phyloP scores from a whole-genome alignment of 2,797 vertebrate species.

The Lutjanus campechanus region DNA sequence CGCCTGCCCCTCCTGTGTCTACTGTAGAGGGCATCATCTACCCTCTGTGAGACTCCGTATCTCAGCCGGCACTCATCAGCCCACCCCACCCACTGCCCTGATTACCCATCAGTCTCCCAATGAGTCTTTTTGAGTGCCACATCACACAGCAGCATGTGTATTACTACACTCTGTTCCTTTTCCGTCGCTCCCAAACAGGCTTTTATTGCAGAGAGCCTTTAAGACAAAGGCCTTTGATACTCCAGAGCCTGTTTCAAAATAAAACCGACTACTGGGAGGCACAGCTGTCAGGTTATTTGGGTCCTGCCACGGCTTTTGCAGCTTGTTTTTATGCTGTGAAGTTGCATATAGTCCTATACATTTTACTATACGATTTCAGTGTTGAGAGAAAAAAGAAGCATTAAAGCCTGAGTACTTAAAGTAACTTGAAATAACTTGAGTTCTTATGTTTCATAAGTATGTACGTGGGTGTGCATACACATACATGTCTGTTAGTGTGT shows the following conservation, averaged over 20 bases:
- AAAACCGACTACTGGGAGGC: conserved; percentile 69
- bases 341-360: conserved; percentile 39
- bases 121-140: conserved; percentile 70
- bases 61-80: conserved; percentile 59
- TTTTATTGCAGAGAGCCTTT: conserved; percentile 75
- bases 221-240: conserved; percentile 81
- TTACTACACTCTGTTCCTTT: conserved; percentile 65
- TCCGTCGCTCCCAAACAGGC: conserved; percentile 66
- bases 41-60: conserved; percentile 73
- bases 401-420: conserved; percentile 23
- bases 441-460: conserved; percentile 64
- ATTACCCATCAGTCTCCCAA: conserved; percentile 72
- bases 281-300: conserved; percentile 74
- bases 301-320: conserved; percentile 51
- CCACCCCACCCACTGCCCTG: conserved; percentile 62
- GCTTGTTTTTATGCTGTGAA: conserved; percentile 58
- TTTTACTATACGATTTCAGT: conserved; percentile 45
- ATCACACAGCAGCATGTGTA: conserved; percentile 78
- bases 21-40: conserved; percentile 87
- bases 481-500: conserved; percentile 33
- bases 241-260: conserved; percentile 61
- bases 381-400: conserved; percentile 4
- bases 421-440: conserved; percentile 60
- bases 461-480: conserved; percentile 44
- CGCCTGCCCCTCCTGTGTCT: conserved; percentile 63